Evolutionary conservation across 2,113 vertebrate species (phyloP), one percentile per base, ranked within the genome.

Genomic region (Nesogale talazaci): DNA sequence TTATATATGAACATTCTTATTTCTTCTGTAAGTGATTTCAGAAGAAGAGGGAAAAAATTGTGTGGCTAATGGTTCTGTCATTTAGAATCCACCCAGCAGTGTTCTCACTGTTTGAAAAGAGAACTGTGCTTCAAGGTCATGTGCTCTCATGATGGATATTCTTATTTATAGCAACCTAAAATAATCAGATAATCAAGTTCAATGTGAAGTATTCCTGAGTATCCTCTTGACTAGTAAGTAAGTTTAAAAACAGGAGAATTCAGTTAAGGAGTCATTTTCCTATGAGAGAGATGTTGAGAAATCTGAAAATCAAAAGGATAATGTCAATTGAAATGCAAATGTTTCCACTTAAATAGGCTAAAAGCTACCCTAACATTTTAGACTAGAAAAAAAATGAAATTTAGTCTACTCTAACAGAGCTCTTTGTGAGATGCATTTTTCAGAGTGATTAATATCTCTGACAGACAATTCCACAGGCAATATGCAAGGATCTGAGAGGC

Each of bases 281-380:
- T 23, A 46, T 42, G 63, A 93, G 36, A 92, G 70, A 4, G 82
- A n/a, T 90, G 56, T 61, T 93, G 77, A 83, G 65, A 76, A 95
- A 84, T 63, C 83, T 91, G 52, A 95, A 95, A 95, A 83, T 94
- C 72, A 89, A 72, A 95, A 96, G 15, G 36, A 80, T 97, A 74
- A 96, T 94, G 83, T 95, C 75, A 91, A 23, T 72, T 94, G 94
- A 94, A 90, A 94, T 95, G 93, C 84, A 97, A 97, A 97, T 97
- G 59, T 74, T 94, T 86, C 52, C 92, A 36, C 34, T 77, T 92
- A 95, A 97, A 93, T 38, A 90, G 52, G 72, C 61, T 25, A 91
- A 96, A 94, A 96, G 31, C 74, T 79, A 27, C 34, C 93, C 56
- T 29, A 0, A 95, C 83, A 81, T 95, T 97, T 97, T 97, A 94